phyloP scores from a whole-genome alignment of 2,113 vertebrate species.

The Fregata magnificens region DNA sequence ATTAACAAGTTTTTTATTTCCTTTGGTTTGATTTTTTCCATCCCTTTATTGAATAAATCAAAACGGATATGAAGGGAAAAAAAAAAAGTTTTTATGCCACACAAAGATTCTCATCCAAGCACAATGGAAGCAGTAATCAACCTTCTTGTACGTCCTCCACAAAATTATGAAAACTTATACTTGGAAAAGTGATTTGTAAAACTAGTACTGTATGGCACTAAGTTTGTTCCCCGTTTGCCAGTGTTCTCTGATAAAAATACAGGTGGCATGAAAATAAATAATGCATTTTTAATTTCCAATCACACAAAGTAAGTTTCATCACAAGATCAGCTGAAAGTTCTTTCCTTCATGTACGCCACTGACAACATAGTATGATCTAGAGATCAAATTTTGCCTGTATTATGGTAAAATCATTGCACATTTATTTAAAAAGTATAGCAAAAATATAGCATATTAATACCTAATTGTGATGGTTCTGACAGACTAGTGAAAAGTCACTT shows the following conservation, averaged over 20 bases:
- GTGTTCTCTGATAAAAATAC: not conserved
- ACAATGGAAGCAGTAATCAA: not conserved
- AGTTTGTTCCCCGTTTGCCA: not conserved
- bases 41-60: not conserved
- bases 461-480: not conserved
- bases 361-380: not conserved
- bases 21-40: not conserved
- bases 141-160: not conserved
- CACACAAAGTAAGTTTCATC: not conserved
- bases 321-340: not conserved
- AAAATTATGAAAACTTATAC: not conserved
- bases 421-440: not conserved
- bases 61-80: not conserved
- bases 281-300: not conserved
- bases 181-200: not conserved
- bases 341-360: not conserved
- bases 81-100: not conserved
- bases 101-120: not conserved
- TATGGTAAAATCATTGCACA: not conserved
- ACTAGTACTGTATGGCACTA: not conserved
- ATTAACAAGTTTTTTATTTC: not conserved
- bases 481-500: not conserved
- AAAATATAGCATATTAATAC: not conserved
- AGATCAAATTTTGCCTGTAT: not conserved
- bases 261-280: not conserved